These are phyloP conservation scores for Leptopilina boulardi DNA, from an alignment of 1,140 invertebrate species.

Conservation along the genomic window DNA sequence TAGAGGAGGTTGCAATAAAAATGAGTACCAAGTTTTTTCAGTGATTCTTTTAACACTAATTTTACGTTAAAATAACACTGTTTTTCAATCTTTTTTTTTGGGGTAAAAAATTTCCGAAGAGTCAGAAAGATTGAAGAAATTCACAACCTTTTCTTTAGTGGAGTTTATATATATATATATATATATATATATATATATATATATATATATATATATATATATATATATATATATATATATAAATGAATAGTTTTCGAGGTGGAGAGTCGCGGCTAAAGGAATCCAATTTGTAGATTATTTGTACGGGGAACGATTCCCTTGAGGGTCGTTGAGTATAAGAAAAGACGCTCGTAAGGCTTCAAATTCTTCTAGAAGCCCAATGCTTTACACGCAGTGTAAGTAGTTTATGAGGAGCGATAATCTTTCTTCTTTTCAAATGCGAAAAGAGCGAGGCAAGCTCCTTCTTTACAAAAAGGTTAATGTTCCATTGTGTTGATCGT, in stretches of 20 bases:
- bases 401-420: conserved; percentile 44
- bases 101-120: too few relatives aligned
- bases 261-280: conserved; percentile 41
- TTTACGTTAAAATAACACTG: too few relatives aligned
- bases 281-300: conserved; percentile 60
- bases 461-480: conserved; percentile 16
- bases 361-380: conserved; percentile 11
- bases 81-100: too few relatives aligned
- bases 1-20: too few relatives aligned
- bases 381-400: conserved; percentile 33
- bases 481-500: conserved; percentile 7
- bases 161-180: too few relatives aligned
- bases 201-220: too few relatives aligned
- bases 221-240: not conserved
- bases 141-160: too few relatives aligned
- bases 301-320: conserved; percentile 51
- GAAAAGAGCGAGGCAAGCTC: not conserved
- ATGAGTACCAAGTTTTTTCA: too few relatives aligned
- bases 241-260: conserved; percentile 28
- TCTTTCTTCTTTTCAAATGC: conserved; percentile 32
- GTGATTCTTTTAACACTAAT: too few relatives aligned
- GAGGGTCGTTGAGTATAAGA: conserved; percentile 41
- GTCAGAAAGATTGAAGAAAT: too few relatives aligned
- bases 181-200: too few relatives aligned
- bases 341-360: conserved; percentile 10